These are phyloP conservation scores for Liposcelis brunnea DNA, from an alignment of 2,888 invertebrate genomes.

Conservation along the genomic window DNA sequence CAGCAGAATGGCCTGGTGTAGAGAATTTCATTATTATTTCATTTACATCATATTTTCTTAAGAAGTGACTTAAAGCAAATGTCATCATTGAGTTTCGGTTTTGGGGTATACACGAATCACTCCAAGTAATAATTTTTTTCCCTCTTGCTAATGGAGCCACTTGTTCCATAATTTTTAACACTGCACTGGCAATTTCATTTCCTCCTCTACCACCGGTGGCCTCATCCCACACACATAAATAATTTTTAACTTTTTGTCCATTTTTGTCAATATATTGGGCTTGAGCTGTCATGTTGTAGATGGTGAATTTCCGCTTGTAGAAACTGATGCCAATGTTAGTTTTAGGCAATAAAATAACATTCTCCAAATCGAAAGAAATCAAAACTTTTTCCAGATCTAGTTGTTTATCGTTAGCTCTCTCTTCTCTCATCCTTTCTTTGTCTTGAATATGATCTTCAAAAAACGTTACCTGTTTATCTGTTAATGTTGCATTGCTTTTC, in stretches of 20 bases:
- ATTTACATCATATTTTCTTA: too few relatives aligned
- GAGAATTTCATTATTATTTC: too few relatives aligned
- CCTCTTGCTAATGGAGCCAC: too few relatives aligned
- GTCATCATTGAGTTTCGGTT: too few relatives aligned
- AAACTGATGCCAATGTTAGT: conserved; percentile 1
- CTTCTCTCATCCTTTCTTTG: too few relatives aligned
- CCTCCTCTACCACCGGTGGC: background rate
- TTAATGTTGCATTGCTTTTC: background rate
- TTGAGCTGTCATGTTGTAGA: conserved; percentile 8
- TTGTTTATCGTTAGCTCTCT: too few relatives aligned
- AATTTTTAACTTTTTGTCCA: too few relatives aligned
- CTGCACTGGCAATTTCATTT: conserved; percentile 9
- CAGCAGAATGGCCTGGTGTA: too few relatives aligned
- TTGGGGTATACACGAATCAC: too few relatives aligned
- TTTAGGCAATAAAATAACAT: background rate
- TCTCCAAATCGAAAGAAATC: conserved; percentile 4
- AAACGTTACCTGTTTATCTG: background rate
- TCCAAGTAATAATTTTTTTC: too few relatives aligned
- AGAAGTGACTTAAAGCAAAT: too few relatives aligned
- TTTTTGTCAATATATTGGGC: background rate
- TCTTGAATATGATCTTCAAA: too few relatives aligned
- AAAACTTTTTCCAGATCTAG: background rate
- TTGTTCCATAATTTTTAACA: background rate
- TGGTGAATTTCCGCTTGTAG: background rate
- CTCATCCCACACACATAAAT: background rate